phyloP scores from a whole-genome alignment of 2,797 vertebrate genomes.

The Tenualosa thibaudeaui region DNA sequence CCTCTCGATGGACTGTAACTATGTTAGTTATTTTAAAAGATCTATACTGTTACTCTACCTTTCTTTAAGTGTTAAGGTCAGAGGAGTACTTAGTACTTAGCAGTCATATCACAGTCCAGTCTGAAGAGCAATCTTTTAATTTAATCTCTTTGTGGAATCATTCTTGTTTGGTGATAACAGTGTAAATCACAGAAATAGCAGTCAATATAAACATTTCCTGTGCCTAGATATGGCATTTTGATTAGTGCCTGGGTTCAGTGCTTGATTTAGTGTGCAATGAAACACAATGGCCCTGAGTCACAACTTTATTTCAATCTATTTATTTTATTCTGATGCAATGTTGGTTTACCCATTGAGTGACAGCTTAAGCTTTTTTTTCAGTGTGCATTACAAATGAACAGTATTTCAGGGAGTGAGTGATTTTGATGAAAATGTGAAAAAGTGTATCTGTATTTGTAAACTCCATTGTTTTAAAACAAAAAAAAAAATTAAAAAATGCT shows the following conservation, averaged over 20 bases:
- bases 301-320: neutral
- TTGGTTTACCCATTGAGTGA: neutral
- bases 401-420: no score
- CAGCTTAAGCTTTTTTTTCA: neutral
- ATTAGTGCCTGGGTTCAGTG: neutral
- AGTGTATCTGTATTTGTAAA: neutral
- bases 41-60: neutral
- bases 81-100: conserved; percentile 13
- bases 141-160: neutral
- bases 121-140: neutral
- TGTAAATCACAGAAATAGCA: neutral
- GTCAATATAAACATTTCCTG: neutral
- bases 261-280: no score
- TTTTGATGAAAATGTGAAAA: no score
- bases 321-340: neutral
- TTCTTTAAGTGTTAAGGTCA: conserved; percentile 29
- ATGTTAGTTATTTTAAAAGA: conserved; percentile 14
- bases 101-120: no score
- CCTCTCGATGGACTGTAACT: conserved; percentile 22
- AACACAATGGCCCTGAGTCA: neutral
- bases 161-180: neutral
- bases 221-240: neutral
- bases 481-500: neutral
- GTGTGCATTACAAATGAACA: no score
- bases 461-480: no score